A percentile compares a stretch with the other conserved stretches of the same genome.
Evolutionary conservation across 2,888 invertebrate species (phyloP).

Genomic region (Cheilosia pagana): DNA sequence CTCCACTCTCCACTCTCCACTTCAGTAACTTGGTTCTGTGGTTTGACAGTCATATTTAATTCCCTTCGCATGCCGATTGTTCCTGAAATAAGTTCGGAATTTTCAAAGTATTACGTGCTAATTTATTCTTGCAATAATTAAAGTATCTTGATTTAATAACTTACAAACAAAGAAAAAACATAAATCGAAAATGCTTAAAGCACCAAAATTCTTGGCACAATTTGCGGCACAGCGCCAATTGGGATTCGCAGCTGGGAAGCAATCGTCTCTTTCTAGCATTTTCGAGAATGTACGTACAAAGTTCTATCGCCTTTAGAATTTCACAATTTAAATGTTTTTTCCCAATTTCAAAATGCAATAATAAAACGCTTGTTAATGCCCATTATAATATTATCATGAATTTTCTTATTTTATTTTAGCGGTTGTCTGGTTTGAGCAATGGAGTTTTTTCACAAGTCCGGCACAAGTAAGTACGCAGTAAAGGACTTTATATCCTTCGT

Average conservation of each 20-base stretch:
- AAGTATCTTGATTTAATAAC: conserved; percentile 46
- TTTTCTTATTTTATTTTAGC: conserved; percentile 76
- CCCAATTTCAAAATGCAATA: conserved; percentile 2
- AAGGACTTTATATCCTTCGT: conserved; percentile 79
- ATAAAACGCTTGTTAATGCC: not conserved
- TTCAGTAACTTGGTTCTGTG: not conserved
- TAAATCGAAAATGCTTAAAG: conserved; percentile 79
- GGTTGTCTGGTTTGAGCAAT: conserved; percentile 78
- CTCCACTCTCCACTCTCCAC: no score
- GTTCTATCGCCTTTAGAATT: conserved; percentile 23
- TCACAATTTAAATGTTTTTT: conserved; percentile 38
- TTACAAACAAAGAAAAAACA: conserved; percentile 62
- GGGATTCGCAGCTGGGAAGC: conserved; percentile 76
- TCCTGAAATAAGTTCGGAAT: conserved; percentile 5
- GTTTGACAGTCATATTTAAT: conserved; percentile 56
- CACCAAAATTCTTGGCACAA: conserved; percentile 80
- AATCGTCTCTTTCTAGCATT: conserved; percentile 79
- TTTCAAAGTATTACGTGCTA: conserved; percentile 68
- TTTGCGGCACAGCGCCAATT: conserved; percentile 78
- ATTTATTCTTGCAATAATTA: conserved; percentile 63
- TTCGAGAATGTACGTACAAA: conserved; percentile 81
- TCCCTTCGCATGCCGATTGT: conserved; percentile 34
- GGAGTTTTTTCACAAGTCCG: conserved; percentile 79
- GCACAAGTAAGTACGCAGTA: conserved; percentile 80
- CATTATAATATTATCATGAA: not conserved